These are phyloP conservation scores for Lasioglossum malachurum DNA, from an alignment of 2,888 invertebrate species.

Conservation along the genomic window DNA sequence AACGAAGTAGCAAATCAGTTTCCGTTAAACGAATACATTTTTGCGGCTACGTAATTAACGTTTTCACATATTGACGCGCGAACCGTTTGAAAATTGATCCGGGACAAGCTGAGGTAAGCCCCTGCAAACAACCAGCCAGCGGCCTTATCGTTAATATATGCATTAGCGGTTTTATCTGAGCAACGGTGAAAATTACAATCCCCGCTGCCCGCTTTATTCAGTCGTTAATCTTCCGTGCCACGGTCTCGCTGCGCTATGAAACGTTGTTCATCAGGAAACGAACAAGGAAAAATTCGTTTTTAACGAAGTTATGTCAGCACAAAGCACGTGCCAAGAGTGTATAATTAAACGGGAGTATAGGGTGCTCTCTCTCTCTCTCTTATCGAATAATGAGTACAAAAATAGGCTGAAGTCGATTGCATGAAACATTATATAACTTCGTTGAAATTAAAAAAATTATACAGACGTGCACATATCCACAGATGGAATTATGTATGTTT, in stretches of 20 bases:
- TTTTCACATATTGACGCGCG: constrained; percentile 51
- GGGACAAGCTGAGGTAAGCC: constrained; percentile 28
- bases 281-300: constrained; percentile 42
- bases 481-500: not conserved
- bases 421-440: not conserved
- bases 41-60: not conserved
- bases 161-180: constrained; percentile 66
- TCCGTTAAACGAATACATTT: constrained; percentile 10
- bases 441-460: not conserved
- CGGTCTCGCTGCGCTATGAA: constrained; percentile 12
- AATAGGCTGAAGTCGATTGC: not conserved
- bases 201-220: constrained; percentile 56
- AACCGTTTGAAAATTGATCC: constrained; percentile 57
- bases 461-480: not conserved
- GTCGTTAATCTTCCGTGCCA: constrained; percentile 62
- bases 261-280: constrained; percentile 28
- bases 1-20: constrained; percentile 13
- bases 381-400: not conserved
- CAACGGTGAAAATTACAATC: constrained; percentile 61
- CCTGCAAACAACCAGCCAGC: constrained; percentile 27
- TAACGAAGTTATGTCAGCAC: constrained; percentile 26
- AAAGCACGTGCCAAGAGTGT: not conserved
- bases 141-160: constrained; percentile 69
- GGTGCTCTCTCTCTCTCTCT: not conserved
- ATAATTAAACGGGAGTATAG: not conserved